Evolutionary conservation across 2,113 vertebrate species (phyloP), one percentile per base, ranked within the genome.

Genomic region (Hippotragus niger): DNA sequence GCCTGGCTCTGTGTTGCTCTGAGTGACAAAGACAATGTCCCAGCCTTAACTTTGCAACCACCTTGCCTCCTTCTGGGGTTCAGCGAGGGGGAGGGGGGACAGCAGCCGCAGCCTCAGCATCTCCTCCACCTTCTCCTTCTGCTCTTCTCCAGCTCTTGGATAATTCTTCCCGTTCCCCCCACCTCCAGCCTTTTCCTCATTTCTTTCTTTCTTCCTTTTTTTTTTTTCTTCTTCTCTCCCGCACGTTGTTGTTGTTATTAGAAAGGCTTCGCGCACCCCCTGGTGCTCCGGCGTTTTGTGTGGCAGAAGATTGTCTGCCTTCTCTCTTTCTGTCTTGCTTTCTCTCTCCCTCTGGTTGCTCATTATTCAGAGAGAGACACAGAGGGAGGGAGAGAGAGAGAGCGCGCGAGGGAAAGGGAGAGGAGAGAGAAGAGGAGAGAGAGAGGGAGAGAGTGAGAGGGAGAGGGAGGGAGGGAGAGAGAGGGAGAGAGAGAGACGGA

Each of bases 341-440:
- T 99, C 99, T 99, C 99, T 99, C 99, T 99, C 99, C 99, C 99
- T 99, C 99, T 99, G 99, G 99, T 99, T 99, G 99, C 99, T 99
- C 99, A 99, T 99, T 99, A 99, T 99, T 99, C 99, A 99, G 99
- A 99, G 99, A 99, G 99, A 99, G 99, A 99, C 99, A 99, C 98
- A 98, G 98, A 99, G 98, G 98, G 99, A 97, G 99, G 99, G 99
- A 99, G 99, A 98, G 97, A 97, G 99, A 98, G 94, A 84, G 97
- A 31, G 97, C 57, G 98, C 99, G 99, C 99, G 99, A 99, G 99
- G 31, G 6, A 82, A n/a, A n/a, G 80, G 33, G 99, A 99, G 98
- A 99, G 99, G 99, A 99, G 99, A 99, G 99, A 99, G 99, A 99
- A 99, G 99, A 99, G 99, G 98, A 98, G 98, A 99, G 99, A 99